Evolutionary conservation across 2,797 vertebrate species (phyloP).

Genomic region (Hyperoplus lanceolatus): DNA sequence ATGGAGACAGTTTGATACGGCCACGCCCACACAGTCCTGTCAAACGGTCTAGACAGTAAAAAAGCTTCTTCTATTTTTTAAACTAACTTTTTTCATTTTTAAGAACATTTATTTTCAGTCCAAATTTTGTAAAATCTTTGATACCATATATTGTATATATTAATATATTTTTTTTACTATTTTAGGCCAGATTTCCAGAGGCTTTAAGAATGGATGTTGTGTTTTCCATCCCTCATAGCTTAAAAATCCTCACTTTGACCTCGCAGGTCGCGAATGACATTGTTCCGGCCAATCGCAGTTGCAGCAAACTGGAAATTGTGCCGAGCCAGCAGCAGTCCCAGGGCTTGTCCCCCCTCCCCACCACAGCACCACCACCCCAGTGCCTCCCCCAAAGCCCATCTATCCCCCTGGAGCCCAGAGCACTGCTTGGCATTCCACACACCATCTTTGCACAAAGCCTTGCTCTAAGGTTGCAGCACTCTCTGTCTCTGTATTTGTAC

Average conservation of each 20-base stretch:
- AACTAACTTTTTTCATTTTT: no score
- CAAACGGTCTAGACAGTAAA: no score
- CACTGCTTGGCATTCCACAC: slow-evolving; percentile 81
- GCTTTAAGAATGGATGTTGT: no score
- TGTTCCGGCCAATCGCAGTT: slow-evolving; percentile 55
- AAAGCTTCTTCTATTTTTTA: no score
- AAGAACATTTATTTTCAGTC: no score
- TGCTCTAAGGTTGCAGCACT: slow-evolving; percentile 65
- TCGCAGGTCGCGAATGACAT: slow-evolving; percentile 66
- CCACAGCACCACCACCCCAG: background rate
- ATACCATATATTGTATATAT: no score
- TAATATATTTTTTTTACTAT: no score
- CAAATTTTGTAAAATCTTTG: no score
- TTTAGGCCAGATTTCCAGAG: no score
- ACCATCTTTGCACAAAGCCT: slow-evolving; percentile 82
- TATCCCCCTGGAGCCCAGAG: slow-evolving; percentile 66
- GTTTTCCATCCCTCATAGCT: slow-evolving; percentile 61
- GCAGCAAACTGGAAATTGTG: slow-evolving; percentile 76
- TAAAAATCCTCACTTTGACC: slow-evolving; percentile 70
- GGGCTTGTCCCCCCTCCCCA: slow-evolving; percentile 18
- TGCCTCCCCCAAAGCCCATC: slow-evolving; percentile 54
- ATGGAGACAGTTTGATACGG: no score
- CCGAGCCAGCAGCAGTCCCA: slow-evolving; percentile 77
- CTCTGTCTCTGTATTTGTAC: slow-evolving; percentile 79
- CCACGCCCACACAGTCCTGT: no score